Percentiles rank a stretch among this genome's conserved stretches.
These are phyloP conservation scores for Chrysodeixis includens DNA, from an alignment of 2,888 invertebrate genomes.

Conservation along the genomic window DNA sequence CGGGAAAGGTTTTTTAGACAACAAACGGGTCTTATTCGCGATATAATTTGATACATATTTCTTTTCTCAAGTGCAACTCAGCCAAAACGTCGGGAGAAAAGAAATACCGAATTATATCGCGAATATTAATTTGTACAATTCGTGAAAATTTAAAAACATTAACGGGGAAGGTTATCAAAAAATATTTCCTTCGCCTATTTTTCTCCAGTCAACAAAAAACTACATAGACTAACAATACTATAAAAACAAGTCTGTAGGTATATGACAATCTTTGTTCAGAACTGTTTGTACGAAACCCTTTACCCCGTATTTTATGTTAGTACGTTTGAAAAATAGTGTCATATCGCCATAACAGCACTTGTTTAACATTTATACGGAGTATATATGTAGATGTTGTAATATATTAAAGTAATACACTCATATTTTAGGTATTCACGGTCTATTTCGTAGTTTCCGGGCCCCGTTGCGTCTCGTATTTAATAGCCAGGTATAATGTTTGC, in stretches of 20 bases:
- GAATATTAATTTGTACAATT: too few species aligned
- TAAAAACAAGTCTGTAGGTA: not conserved
- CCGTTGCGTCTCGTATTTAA: not conserved
- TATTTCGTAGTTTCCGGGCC: not conserved
- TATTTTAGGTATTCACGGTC: conserved; percentile 3
- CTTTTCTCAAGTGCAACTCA: too few species aligned
- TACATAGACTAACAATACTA: too few species aligned
- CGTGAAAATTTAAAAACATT: too few species aligned
- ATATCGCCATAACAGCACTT: not conserved
- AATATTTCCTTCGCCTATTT: too few species aligned
- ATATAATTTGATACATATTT: too few species aligned
- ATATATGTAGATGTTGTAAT: not conserved
- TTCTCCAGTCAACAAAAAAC: not conserved
- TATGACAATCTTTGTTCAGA: not conserved
- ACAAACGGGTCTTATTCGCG: too few species aligned
- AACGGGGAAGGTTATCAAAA: too few species aligned
- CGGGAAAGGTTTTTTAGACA: too few species aligned
- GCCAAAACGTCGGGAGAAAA: too few species aligned
- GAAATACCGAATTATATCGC: too few species aligned
- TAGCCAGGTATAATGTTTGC: not conserved
- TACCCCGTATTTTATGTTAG: not conserved
- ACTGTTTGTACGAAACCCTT: not conserved
- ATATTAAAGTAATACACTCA: not conserved
- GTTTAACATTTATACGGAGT: not conserved
- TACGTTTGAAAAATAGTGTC: not conserved